phyloP scores from a whole-genome alignment of 2,888 invertebrate genomes.

The Gerosis bhagava region DNA sequence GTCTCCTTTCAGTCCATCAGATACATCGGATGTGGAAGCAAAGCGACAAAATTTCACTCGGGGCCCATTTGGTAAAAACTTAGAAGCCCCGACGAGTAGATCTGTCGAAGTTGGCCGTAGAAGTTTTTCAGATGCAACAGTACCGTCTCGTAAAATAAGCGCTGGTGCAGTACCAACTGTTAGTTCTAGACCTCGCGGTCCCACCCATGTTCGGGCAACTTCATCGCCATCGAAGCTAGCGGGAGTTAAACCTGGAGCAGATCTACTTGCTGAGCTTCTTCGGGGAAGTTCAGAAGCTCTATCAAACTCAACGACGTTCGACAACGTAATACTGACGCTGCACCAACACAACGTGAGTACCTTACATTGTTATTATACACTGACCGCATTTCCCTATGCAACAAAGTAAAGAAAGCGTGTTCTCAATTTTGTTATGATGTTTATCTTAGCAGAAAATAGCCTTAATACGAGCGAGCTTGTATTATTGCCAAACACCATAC shows the following conservation, averaged over 20 bases:
- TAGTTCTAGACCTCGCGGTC: conserved; percentile 67
- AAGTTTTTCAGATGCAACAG: conserved; percentile 72
- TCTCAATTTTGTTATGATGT: conserved; percentile 54
- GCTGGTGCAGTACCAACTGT: conserved; percentile 75
- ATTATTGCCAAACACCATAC: conserved; percentile 62
- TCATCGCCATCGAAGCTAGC: conserved; percentile 91
- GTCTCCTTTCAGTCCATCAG: conserved; percentile 85
- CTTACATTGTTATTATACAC: conserved; percentile 36
- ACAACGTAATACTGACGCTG: conserved; percentile 75
- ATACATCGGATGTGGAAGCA: conserved; percentile 74
- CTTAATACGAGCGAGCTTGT: conserved; percentile 41
- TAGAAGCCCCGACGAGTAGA: conserved; percentile 72
- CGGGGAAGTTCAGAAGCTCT: conserved; percentile 91
- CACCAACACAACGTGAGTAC: conserved; percentile 78
- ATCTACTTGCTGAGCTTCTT: conserved; percentile 89
- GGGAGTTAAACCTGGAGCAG: conserved; percentile 78
- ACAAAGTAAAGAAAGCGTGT: conserved; percentile 55
- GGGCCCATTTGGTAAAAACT: conserved; percentile 83
- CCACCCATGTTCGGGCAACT: conserved; percentile 88
- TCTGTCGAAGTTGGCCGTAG: conserved; percentile 81
- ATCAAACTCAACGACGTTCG: conserved; percentile 81
- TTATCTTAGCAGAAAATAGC: conserved; percentile 65
- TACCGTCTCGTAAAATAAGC: conserved; percentile 83
- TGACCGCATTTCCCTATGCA: conserved; percentile 52
- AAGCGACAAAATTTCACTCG: conserved; percentile 82